Evolutionary conservation across 2,113 vertebrate species (phyloP).

Genomic region (Parus major): DNA sequence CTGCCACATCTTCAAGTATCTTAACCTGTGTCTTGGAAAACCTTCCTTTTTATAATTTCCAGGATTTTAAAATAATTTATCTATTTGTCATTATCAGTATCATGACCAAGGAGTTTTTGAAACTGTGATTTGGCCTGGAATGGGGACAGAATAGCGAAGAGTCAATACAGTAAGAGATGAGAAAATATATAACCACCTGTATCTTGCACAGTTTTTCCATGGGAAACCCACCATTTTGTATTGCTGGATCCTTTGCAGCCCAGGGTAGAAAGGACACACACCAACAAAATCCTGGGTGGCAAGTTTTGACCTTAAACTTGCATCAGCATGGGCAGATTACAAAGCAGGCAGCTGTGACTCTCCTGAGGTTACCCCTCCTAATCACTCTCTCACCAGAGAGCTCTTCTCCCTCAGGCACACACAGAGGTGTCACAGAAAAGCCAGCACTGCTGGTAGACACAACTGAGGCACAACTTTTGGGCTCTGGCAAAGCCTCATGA

Average conservation of each 20-base stretch:
- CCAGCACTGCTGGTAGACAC: not conserved
- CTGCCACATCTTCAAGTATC: not conserved
- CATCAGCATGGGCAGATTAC: not conserved
- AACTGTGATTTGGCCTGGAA: not conserved
- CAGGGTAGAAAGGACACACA: not conserved
- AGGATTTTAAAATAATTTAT: not conserved
- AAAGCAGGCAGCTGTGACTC: not conserved
- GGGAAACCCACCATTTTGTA: not conserved
- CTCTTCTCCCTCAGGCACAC: not conserved
- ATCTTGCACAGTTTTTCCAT: not conserved
- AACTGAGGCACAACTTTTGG: not conserved
- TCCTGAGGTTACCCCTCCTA: not conserved
- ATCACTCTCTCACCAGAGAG: not conserved
- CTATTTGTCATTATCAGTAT: not conserved
- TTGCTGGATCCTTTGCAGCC: not conserved
- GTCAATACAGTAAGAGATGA: not conserved
- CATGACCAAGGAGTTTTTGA: not conserved
- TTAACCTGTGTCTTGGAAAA: not conserved
- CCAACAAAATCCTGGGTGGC: not conserved
- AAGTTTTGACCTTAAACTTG: not conserved
- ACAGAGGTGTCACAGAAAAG: not conserved
- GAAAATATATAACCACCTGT: not conserved
- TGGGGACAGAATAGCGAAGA: not conserved
- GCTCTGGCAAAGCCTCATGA: not conserved
- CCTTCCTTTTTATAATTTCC: not conserved